Percentiles rank a stretch among this genome's conserved stretches.
These are phyloP conservation scores for Geotrypetes seraphini DNA, from an alignment of 2,797 vertebrate species.

Conservation along the genomic window DNA sequence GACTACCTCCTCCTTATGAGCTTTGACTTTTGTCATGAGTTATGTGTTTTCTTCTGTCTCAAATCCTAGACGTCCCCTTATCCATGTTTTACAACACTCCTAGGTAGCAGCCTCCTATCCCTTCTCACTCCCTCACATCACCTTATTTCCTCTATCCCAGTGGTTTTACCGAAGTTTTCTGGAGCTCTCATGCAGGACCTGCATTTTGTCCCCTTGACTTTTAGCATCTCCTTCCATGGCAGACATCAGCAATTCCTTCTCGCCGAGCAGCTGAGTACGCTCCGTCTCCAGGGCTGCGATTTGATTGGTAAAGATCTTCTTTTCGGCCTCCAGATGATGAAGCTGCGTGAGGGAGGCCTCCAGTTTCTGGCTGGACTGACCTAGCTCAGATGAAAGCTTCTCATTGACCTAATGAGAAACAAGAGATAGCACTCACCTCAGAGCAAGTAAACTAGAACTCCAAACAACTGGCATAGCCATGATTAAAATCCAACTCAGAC, in stretches of 20 bases:
- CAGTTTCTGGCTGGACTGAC: conserved; percentile 19
- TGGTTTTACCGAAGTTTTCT: not conserved
- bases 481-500: no score
- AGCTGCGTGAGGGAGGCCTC: conserved; percentile 29
- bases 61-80: no score
- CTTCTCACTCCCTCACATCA: no score
- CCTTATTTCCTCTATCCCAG: not conserved
- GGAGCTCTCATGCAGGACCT: not conserved
- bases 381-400: conserved; percentile 41
- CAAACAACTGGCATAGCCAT: no score
- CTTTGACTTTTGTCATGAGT: no score
- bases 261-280: conserved; percentile 33
- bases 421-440: not conserved
- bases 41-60: no score
- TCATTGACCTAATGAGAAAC: conserved; percentile 20
- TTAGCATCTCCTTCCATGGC: not conserved
- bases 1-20: no score
- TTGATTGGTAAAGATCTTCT: conserved; percentile 14
- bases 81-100: no score
- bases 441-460: not conserved
- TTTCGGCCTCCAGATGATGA: conserved; percentile 40
- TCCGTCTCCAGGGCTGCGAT: conserved; percentile 40
- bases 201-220: not conserved
- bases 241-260: conserved; percentile 37
- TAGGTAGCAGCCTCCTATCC: no score